Percentiles rank a stretch among this genome's conserved stretches.
These are phyloP conservation scores for Drosophila kanapiae DNA, from an alignment of 1,140 invertebrate genomes.

Conservation along the genomic window DNA sequence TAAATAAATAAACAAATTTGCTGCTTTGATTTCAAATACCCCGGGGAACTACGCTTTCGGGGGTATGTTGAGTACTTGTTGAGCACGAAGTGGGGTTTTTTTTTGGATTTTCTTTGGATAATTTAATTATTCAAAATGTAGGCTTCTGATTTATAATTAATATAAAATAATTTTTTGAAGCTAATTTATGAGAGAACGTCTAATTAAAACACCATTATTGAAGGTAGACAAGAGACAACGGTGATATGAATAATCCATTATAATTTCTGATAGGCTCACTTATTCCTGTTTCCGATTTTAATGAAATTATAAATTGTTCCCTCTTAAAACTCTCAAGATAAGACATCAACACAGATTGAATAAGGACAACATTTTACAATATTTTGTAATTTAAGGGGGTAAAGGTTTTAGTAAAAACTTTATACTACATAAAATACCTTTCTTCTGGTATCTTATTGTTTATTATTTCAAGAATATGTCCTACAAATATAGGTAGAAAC, in stretches of 20 bases:
- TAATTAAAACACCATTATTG: not conserved
- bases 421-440: too few relatives aligned
- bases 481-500: too few relatives aligned
- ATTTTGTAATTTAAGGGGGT: not conserved
- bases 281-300: not conserved
- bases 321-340: not conserved
- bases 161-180: not conserved
- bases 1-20: constrained; percentile 62
- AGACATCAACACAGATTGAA: not conserved
- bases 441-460: too few relatives aligned
- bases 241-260: not conserved
- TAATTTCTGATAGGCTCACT: too few relatives aligned
- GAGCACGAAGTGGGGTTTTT: not conserved
- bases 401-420: too few relatives aligned
- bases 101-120: too few relatives aligned
- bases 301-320: not conserved
- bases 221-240: too few relatives aligned
- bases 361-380: not conserved
- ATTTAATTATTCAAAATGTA: not conserved
- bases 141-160: not conserved
- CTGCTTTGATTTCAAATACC: constrained; percentile 22
- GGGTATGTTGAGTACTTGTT: constrained; percentile 11
- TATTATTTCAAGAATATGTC: too few relatives aligned
- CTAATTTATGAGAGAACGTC: not conserved
- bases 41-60: not conserved